These are phyloP conservation scores for Salminus brasiliensis DNA, from an alignment of 2,113 vertebrate species.

Conservation along the genomic window DNA sequence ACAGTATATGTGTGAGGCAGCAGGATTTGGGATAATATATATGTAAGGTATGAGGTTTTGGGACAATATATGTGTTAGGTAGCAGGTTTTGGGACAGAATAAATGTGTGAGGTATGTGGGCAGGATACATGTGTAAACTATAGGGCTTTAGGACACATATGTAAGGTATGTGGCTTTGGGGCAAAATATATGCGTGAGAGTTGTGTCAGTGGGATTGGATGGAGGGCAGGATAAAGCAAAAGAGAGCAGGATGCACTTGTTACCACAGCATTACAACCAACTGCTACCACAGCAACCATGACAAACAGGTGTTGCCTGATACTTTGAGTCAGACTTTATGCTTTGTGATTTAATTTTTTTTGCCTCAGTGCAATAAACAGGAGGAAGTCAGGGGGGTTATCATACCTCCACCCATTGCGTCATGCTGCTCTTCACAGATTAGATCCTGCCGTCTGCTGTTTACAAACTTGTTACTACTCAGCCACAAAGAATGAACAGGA, in stretches of 20 bases:
- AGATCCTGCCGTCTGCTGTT: background rate
- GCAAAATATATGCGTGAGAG: no score
- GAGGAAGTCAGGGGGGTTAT: conserved; percentile 4
- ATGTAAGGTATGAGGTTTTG: no score
- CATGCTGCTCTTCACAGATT: background rate
- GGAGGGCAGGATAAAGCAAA: no score
- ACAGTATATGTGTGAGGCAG: no score
- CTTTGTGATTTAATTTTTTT: background rate
- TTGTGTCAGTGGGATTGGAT: no score
- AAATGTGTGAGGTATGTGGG: no score
- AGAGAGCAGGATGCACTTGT: background rate
- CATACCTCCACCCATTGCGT: background rate
- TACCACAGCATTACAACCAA: background rate
- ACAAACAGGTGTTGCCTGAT: background rate
- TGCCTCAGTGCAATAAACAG: background rate
- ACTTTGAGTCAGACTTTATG: background rate
- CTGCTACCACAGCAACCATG: conserved; percentile 2
- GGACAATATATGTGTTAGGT: no score
- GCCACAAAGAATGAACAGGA: conserved; percentile 15
- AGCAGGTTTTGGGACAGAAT: no score
- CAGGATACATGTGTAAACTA: no score
- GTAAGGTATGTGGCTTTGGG: no score
- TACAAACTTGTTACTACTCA: conserved; percentile 9
- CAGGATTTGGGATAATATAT: no score
- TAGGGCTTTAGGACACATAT: no score